Percentiles rank a stretch among this genome's conserved stretches.
Conservation (phyloP, 2,113 vertebrate species). For the Siniperca knerii region DNA sequence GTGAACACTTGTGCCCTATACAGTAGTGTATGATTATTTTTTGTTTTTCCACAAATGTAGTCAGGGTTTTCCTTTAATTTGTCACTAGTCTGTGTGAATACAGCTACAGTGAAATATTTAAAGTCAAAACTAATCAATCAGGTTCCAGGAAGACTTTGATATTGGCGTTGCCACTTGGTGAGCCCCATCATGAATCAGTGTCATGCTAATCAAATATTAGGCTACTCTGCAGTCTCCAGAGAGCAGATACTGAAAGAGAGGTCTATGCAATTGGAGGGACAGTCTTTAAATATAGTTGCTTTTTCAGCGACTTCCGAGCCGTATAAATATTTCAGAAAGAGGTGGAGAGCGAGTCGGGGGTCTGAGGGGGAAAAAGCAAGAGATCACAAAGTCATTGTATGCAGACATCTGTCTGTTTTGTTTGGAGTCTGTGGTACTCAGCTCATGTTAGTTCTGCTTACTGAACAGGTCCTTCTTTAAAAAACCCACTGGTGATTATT, state of each 20-base stretch:
- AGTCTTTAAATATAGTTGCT: slow-evolving; percentile 34
- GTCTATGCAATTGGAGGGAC: slow-evolving; percentile 24
- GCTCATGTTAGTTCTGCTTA: slow-evolving; percentile 40
- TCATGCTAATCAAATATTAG: slow-evolving; percentile 63
- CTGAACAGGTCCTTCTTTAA: slow-evolving; percentile 25
- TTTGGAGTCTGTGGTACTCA: slow-evolving; percentile 16
- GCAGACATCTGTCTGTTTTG: slow-evolving; percentile 46
- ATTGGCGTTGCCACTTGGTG: slow-evolving; percentile 11
- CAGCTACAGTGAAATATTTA: not conserved
- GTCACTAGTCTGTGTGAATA: not conserved
- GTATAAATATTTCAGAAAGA: slow-evolving; percentile 1
- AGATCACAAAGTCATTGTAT: slow-evolving; percentile 22
- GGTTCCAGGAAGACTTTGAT: slow-evolving; percentile 37
- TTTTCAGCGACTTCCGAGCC: slow-evolving; percentile 8
- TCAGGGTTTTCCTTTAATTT: not conserved
- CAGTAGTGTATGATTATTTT: too few relatives aligned
- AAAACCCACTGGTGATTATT: slow-evolving; percentile 16
- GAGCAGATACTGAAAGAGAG: slow-evolving; percentile 36
- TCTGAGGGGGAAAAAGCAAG: not conserved
- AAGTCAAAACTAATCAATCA: slow-evolving; percentile 30
- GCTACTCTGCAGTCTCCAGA: slow-evolving; percentile 57
- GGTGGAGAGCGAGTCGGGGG: not conserved
- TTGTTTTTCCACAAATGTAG: not conserved
- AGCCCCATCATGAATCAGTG: slow-evolving; percentile 62
- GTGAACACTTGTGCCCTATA: not conserved